These are phyloP conservation scores for Halichondria panicea DNA, from an alignment of 37 sponge, comb jelly and placozoan species.

Conservation along the genomic window DNA sequence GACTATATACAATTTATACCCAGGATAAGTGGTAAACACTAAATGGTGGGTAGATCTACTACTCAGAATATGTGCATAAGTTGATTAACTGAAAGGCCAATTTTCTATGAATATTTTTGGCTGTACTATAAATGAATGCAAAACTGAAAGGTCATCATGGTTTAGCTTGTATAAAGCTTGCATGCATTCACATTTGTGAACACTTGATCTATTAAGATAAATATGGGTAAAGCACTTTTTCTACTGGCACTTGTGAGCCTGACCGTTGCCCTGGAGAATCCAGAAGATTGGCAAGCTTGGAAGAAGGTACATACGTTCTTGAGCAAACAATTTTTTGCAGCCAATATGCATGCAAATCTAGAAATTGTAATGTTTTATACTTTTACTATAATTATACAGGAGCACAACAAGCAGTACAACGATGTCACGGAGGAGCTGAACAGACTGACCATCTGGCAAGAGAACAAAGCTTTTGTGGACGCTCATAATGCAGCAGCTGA, in stretches of 20 bases:
- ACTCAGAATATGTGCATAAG: no score
- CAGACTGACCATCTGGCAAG: slow-evolving; percentile 45
- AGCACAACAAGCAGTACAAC: slow-evolving; percentile 46
- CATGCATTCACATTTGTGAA: no score
- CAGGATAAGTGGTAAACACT: no score
- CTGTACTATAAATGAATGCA: no score
- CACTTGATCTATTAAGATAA: no score
- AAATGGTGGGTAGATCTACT: no score
- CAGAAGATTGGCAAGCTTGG: slow-evolving; percentile 52
- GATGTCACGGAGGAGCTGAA: slow-evolving; percentile 23
- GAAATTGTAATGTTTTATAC: background rate
- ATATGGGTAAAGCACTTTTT: no score
- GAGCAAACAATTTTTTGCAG: background rate
- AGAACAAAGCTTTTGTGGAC: slow-evolving; percentile 51
- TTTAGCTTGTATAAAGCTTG: no score
- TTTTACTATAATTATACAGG: background rate
- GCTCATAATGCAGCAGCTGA: slow-evolving; percentile 53
- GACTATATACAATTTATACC: no score
- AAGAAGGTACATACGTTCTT: slow-evolving; percentile 34
- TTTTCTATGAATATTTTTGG: no score
- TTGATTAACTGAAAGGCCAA: no score
- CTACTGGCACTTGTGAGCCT: slow-evolving; percentile 23
- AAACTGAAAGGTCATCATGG: no score
- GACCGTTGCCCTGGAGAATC: slow-evolving; percentile 15
- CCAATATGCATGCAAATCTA: background rate